These are phyloP conservation scores for Pollenia angustigena DNA, from an alignment of 2,888 invertebrate species.

Conservation along the genomic window DNA sequence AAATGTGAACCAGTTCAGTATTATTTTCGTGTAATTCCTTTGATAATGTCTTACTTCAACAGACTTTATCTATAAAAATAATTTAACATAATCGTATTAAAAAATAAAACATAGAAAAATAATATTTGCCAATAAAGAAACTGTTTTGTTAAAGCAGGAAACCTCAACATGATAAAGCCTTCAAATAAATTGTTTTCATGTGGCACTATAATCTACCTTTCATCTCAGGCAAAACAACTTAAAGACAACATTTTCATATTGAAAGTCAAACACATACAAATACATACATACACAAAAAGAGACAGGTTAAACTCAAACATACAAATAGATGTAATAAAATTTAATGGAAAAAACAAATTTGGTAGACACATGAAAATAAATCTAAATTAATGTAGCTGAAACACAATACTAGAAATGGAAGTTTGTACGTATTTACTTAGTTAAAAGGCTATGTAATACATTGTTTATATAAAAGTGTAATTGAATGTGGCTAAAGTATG, in stretches of 20 bases:
- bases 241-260: conserved; percentile 44
- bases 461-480: too few relatives aligned
- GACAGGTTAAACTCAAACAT: background rate
- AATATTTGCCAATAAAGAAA: background rate
- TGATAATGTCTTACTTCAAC: too few relatives aligned
- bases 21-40: too few relatives aligned
- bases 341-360: background rate
- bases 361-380: background rate
- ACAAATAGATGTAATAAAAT: background rate
- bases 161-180: conserved; percentile 26
- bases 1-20: too few relatives aligned
- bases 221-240: conserved; percentile 31
- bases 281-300: too few relatives aligned
- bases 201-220: conserved; percentile 58
- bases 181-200: conserved; percentile 62
- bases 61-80: too few relatives aligned
- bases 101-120: too few relatives aligned
- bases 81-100: too few relatives aligned
- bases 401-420: background rate
- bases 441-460: background rate
- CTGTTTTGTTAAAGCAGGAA: background rate
- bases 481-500: too few relatives aligned
- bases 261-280: background rate
- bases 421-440: background rate
- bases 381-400: background rate